Conservation (phyloP, 2,113 vertebrate species). For the Axis porcinus region DNA sequence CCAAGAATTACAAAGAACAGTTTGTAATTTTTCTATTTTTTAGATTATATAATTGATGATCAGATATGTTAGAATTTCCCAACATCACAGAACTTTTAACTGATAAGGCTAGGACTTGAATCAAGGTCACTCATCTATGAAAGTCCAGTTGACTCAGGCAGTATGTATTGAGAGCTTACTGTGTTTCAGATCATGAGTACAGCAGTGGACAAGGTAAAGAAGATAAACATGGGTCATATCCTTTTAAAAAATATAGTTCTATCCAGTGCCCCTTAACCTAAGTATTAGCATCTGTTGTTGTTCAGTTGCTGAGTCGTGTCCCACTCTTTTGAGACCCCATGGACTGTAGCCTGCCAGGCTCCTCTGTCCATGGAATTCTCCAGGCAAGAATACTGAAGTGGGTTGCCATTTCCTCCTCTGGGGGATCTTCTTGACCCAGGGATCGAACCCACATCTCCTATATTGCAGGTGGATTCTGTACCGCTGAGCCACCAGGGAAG, state of each 20-base stretch:
- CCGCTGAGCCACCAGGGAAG: rapidly evolving
- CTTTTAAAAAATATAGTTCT: background rate
- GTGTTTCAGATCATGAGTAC: background rate
- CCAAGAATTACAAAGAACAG: background rate
- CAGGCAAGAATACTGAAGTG: background rate
- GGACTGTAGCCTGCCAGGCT: background rate
- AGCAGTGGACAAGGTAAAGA: background rate
- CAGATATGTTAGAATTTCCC: background rate
- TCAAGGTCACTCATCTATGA: background rate
- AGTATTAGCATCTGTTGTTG: background rate
- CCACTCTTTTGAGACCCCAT: background rate
- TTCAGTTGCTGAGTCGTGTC: background rate
- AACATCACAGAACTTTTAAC: background rate
- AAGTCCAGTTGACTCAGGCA: background rate
- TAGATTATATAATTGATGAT: background rate
- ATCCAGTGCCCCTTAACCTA: background rate
- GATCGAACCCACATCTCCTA: background rate
- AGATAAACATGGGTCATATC: background rate
- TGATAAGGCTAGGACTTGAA: background rate
- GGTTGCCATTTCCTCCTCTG: background rate
- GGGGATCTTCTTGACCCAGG: background rate
- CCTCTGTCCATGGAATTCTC: background rate
- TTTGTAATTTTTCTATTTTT: background rate
- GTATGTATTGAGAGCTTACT: background rate
- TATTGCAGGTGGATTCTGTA: background rate